phyloP scores from a whole-genome alignment of 37 sponge, comb jelly and placozoan genomes.

The Amphimedon queenslandica region DNA sequence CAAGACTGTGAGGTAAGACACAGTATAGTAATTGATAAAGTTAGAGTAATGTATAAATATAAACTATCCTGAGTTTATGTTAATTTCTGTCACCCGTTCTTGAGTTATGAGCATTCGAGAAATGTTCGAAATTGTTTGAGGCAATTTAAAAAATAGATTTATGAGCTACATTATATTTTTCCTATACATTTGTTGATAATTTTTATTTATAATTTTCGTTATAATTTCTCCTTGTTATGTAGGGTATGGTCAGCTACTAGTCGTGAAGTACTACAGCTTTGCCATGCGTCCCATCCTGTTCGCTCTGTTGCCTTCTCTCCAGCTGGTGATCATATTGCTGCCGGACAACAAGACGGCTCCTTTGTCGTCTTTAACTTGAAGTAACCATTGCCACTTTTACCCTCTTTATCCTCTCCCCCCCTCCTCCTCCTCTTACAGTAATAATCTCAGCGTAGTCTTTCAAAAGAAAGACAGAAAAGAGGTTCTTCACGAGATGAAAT shows the following conservation, averaged over 20 bases:
- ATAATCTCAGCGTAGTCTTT: constrained; percentile 51
- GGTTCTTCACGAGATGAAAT: constrained; percentile 93
- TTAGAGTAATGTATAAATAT: too few relatives aligned
- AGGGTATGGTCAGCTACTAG: constrained; percentile 63
- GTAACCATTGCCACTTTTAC: constrained; percentile 35
- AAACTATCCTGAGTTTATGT: too few relatives aligned
- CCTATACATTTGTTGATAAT: neutral
- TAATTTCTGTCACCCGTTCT: too few relatives aligned
- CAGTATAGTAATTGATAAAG: too few relatives aligned
- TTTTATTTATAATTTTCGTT: neutral
- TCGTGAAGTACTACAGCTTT: constrained; percentile 19
- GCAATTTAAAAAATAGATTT: too few relatives aligned
- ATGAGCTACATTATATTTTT: neutral
- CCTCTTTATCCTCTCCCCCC: neutral
- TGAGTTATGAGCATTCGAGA: too few relatives aligned
- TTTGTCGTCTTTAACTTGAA: constrained; percentile 62
- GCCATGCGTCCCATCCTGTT: constrained; percentile 57
- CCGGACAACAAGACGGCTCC: constrained; percentile 81
- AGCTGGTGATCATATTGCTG: constrained; percentile 77
- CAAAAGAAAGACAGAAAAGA: constrained; percentile 79
- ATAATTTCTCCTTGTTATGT: neutral
- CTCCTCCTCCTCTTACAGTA: constrained; percentile 8
- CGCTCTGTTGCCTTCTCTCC: constrained; percentile 88
- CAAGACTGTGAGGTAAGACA: constrained; percentile 57
- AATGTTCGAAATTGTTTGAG: too few relatives aligned